These are phyloP conservation scores for Chelonoidis abingdonii DNA, from an alignment of 2,113 vertebrate species.

Conservation along the genomic window DNA sequence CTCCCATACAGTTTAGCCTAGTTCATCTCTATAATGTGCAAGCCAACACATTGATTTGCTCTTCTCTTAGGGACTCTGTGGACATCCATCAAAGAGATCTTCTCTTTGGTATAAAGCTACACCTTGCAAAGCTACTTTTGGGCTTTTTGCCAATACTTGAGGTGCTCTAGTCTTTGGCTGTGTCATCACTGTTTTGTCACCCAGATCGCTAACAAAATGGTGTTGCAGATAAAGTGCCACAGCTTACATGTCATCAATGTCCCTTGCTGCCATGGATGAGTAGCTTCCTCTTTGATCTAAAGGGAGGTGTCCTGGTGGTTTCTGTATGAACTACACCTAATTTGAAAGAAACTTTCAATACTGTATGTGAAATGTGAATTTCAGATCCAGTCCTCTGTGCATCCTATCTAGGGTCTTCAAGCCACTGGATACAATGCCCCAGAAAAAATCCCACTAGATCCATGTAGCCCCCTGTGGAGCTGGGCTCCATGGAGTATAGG, in stretches of 20 bases:
- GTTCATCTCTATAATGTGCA: neutral
- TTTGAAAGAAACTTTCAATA: neutral
- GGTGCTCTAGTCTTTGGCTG: neutral
- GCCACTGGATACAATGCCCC: rapidly evolving
- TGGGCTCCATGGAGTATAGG: rapidly evolving
- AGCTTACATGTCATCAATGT: neutral
- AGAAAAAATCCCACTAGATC: neutral
- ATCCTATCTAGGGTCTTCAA: neutral
- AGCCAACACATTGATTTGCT: neutral
- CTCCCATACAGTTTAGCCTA: neutral
- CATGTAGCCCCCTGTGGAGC: neutral
- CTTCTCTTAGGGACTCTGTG: neutral
- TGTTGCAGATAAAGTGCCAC: rapidly evolving
- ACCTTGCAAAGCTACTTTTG: neutral
- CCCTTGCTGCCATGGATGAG: neutral
- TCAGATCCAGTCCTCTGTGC: neutral
- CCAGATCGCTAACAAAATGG: neutral
- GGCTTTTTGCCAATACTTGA: neutral
- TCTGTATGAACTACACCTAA: neutral
- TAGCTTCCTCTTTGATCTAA: neutral
- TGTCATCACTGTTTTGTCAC: rapidly evolving
- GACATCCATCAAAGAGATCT: neutral
- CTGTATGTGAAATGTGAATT: neutral
- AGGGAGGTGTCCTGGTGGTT: neutral
- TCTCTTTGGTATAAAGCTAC: neutral